Base-by-base conservation (phyloP, 2,113 vertebrate species). In the Albula glossodonta region DNA sequence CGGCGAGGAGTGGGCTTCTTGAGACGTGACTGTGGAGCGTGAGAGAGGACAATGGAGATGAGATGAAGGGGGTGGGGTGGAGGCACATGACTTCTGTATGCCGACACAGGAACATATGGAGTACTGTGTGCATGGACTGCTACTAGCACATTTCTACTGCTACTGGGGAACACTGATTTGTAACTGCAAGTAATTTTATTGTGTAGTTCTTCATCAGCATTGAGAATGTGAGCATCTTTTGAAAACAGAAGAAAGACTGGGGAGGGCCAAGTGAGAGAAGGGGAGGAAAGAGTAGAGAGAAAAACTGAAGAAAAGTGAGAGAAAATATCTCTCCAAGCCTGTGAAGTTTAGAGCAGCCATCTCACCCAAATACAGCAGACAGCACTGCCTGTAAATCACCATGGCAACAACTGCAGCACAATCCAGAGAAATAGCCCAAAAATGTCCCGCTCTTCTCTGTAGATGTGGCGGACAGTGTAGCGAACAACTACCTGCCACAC, bases 1-100 rank as follows among this genome's bases (percentile, higher is more conserved):
- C 89, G 89, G 0, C 91, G 93, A 83, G 88, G 84, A 87, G 91
- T 94, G 86, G 94, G 92, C 92, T 95, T 95, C 93, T 94, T 94
- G 88, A 94, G 90, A 78, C 89, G 90, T 88, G 92, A 96, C 94
- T 96, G 94, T 91, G 85, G 92, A 94, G 90, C 31, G 87, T 88
- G 91, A 77, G 81, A 90, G 84, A 93, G 86, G 91, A 90, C 19
- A 70, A 17, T 70, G 63, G 63, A 70, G 19, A n/a, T 70, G 63
- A 70, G 78, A 90, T 84, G 17, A 86, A 93, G 86, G 93, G 84
- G 90, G 57, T 86, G 88, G 15, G 49, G 49, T 19, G 78, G 63
- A 13, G 78, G 31, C 31, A 41, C 1, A 41, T 1, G 31, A 41
- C 31, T 41, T 41, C 31, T 41, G 31, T 41, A 41, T 41, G 31